Conservation (phyloP, 2,797 vertebrate species). For the Lithobates pipiens region DNA sequence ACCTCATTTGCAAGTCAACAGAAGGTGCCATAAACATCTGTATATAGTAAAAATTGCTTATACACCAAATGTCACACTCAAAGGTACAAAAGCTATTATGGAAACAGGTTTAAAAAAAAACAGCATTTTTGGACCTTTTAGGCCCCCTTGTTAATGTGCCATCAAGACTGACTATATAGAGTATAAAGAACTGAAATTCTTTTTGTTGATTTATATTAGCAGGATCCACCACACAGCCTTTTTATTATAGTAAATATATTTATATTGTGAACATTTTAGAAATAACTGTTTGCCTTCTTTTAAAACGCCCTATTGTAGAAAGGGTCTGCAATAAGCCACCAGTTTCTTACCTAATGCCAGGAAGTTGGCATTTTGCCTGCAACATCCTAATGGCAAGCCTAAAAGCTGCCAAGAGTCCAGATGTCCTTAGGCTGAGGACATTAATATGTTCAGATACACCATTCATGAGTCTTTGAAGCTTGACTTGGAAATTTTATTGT, state of each 20-base stretch:
- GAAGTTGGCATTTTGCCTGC: neutral
- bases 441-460: constrained; percentile 21
- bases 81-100: too few relatives aligned
- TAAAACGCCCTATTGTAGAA: neutral
- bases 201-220: neutral
- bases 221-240: constrained; percentile 8
- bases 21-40: too few relatives aligned
- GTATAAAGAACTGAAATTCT: neutral
- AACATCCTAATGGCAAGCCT: neutral
- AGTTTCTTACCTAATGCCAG: neutral
- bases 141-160: too few relatives aligned
- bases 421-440: neutral
- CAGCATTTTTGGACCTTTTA: too few relatives aligned
- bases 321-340: neutral
- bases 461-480: constrained; percentile 45
- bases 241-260: neutral
- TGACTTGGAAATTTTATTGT: constrained; percentile 60
- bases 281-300: neutral
- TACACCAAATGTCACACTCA: too few relatives aligned
- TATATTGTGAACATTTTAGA: neutral
- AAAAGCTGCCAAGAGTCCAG: neutral
- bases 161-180: neutral
- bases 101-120: too few relatives aligned
- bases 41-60: too few relatives aligned
- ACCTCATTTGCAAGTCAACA: too few relatives aligned